Evolutionary conservation across 1,140 invertebrate genomes (phyloP), one percentile per base, ranked within the genome.

Genomic region (Amyelois transitella): DNA sequence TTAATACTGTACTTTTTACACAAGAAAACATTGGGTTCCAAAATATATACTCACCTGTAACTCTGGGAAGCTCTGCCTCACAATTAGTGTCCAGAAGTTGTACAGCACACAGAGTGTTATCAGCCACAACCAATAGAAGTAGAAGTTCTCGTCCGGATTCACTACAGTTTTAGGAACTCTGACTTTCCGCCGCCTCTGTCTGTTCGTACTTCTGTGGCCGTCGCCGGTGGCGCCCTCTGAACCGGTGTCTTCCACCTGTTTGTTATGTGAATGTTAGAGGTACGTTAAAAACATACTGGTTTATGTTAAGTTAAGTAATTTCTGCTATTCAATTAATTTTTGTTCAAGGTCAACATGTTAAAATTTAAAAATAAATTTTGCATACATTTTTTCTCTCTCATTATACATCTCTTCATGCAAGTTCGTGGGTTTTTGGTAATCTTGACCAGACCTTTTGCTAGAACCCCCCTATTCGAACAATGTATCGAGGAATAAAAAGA

Each of bases 11-110:
- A n/a, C n/a, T n/a, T n/a, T n/a, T n/a, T n/a, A n/a, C n/a, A n/a
- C n/a, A n/a, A n/a, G n/a, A n/a, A n/a, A n/a, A n/a, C n/a, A n/a
- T n/a, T n/a, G n/a, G n/a, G n/a, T n/a, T n/a, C 8, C 17, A 53
- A 56, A 32, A 19, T 17, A 52, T 25, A 51, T 61, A 53, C 72
- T 83, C 71, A 92, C 91, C 89, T 96, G 95, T 48, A 98, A 91
- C 77, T 98, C 97, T 18, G 96, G 95, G 81, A 99, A 95, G 72
- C 96, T 97, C 86, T 98, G 96, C 17, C 97, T 90, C 18, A 98
- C 97, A 66, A 99, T 98, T 21, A 97, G 90, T 7, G 97, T 96
- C 97, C 97, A 99, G 19, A 97, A 89, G 88, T 99, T 98, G 88
- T 99, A 98, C 19, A 98, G 91, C 60, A 98, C 95, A 77, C 96